Base-by-base conservation (phyloP, 2,888 invertebrate species). In the Ischnus inquisitorius region DNA sequence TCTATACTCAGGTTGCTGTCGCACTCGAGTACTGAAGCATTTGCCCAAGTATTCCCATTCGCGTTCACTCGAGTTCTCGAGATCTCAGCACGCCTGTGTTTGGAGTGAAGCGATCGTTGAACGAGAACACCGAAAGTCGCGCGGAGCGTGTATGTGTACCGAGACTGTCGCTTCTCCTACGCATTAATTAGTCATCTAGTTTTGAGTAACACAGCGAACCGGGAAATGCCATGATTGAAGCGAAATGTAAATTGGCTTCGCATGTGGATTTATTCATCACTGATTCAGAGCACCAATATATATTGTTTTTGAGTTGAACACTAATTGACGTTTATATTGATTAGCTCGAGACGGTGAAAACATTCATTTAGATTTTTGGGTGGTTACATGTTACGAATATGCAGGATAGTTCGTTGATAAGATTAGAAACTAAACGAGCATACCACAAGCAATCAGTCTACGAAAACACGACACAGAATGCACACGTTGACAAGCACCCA, bases 41-140 rank as follows among this genome's bases (percentile, higher is more conserved):
- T 57, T 46, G 60, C 39, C 48, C 60, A 68, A 34, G 67, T 68
- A 46, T 68, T 74, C 62, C 28, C 41, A 62, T 80, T 19, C 16
- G 6, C 34, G 51, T n/a, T 62, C n/a, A 19, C 54, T 16, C 10
- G 57, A 5, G 60, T 16, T 16, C 51, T 62, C 60, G 39, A 64
- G 54, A 41, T n/a, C 34, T 74, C 57, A 19, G 28, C 22, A 16
- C 28, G n/a, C 14, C 74, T 65, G n/a, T 22, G 39, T 46, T 74
- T 25, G 14, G 16, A 41, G 62, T 28, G 54, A 34, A 28, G 41
- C 43, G 74, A 75, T 80, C 67, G 74, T 67, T 65, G 67, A 22
- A 51, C 12, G 0, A 4, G 54, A 14, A 39, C 39, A 2, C 5
- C n/a, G 25, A 48, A 68, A 25, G 48, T 48, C 22, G n/a, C 54